Conservation (phyloP, 1,140 invertebrate species). For the Marisa cornuarietis region DNA sequence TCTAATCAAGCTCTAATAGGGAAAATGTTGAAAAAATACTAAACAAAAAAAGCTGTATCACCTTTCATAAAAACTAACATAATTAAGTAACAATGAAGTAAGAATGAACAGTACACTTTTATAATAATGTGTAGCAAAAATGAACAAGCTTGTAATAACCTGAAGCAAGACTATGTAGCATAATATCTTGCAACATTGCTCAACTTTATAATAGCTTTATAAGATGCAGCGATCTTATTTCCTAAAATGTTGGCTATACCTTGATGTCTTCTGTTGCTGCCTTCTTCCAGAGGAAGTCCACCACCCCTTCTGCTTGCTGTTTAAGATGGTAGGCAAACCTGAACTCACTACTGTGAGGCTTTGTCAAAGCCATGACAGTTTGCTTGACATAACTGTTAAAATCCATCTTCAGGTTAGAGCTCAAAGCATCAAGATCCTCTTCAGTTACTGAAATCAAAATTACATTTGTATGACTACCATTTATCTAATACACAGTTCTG, state of each 20-base stretch:
- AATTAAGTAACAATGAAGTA: too few relatives aligned
- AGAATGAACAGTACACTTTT: too few relatives aligned
- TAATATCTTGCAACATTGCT: too few relatives aligned
- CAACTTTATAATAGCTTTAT: too few relatives aligned
- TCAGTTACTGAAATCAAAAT: conserved; percentile 40
- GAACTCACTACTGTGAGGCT: conserved; percentile 18
- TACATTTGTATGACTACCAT: neutral
- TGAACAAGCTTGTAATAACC: too few relatives aligned
- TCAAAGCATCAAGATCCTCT: conserved; percentile 39
- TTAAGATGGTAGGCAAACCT: conserved; percentile 44
- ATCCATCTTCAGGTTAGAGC: conserved; percentile 42
- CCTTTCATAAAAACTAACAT: too few relatives aligned
- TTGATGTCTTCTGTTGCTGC: conserved; percentile 42
- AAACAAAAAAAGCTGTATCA: too few relatives aligned
- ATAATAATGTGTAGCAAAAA: too few relatives aligned
- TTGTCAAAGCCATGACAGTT: conserved; percentile 43
- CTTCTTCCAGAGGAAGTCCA: conserved; percentile 47
- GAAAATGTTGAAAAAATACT: too few relatives aligned
- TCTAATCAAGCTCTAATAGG: too few relatives aligned
- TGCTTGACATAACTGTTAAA: conserved; percentile 41
- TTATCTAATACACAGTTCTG: too few relatives aligned
- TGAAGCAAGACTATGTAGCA: too few relatives aligned
- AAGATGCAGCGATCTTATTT: neutral
- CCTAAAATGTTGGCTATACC: conserved; percentile 23
- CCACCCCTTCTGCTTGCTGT: conserved; percentile 4